Conservation (phyloP, 2,113 vertebrate genomes). For the Centropristis striata region DNA sequence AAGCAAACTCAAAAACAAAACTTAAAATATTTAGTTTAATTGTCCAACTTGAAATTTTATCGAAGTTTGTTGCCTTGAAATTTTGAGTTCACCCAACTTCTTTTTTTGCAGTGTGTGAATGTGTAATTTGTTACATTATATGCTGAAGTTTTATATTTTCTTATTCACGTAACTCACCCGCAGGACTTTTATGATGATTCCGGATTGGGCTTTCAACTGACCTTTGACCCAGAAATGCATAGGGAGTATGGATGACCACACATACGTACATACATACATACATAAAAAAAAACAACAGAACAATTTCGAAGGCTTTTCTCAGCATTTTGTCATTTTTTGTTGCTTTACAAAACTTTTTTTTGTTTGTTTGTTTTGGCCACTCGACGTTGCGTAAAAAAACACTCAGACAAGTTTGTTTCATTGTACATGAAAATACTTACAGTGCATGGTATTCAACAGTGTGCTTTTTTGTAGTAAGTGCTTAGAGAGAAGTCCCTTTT, state of each 20-base stretch:
- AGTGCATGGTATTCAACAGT: slow-evolving; percentile 72
- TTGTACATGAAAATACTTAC: slow-evolving; percentile 72
- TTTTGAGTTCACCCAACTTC: too few species aligned
- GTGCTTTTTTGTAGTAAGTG: slow-evolving; percentile 69
- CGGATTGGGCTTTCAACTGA: slow-evolving; percentile 67
- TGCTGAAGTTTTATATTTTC: not conserved
- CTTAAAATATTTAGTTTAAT: too few species aligned
- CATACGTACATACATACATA: slow-evolving; percentile 64
- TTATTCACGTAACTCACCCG: not conserved
- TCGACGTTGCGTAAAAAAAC: slow-evolving; percentile 58
- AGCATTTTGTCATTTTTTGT: slow-evolving; percentile 68
- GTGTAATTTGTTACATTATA: not conserved
- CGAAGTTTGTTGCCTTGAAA: too few species aligned
- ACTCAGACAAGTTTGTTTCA: slow-evolving; percentile 47
- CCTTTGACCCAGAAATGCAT: slow-evolving; percentile 73
- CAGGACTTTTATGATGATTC: slow-evolving; percentile 22
- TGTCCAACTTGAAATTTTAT: too few species aligned
- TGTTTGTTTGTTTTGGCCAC: slow-evolving; percentile 64
- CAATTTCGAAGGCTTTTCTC: slow-evolving; percentile 85
- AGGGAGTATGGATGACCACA: slow-evolving; percentile 77
- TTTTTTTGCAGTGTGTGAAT: not conserved
- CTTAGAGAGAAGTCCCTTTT: slow-evolving; percentile 41
- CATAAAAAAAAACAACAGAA: slow-evolving; percentile 54
- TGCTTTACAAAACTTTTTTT: slow-evolving; percentile 58
- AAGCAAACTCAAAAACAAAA: too few species aligned